Percentiles rank a stretch among this genome's conserved stretches.
These are phyloP conservation scores for Athrips mouffetella DNA, from an alignment of 2,888 invertebrate genomes.

Conservation along the genomic window DNA sequence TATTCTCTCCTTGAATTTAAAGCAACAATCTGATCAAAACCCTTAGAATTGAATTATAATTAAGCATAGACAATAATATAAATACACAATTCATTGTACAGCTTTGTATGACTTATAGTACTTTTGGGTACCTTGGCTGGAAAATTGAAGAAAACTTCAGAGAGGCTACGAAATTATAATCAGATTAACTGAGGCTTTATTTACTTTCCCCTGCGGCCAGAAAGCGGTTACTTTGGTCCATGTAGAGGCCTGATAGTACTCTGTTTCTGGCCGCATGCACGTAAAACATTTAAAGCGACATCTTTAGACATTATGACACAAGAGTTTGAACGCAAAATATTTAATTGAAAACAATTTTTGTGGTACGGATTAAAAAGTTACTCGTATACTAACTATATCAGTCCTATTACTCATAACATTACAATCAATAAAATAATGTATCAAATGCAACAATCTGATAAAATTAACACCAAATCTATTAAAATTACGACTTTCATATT, in stretches of 20 bases:
- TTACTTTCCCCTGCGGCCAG: no score
- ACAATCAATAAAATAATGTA: slow-evolving; percentile 13
- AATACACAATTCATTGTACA: slow-evolving; percentile 30
- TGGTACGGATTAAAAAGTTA: slow-evolving; percentile 22
- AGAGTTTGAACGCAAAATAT: no score
- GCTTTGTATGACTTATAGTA: slow-evolving; percentile 19
- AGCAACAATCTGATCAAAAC: slow-evolving; percentile 49
- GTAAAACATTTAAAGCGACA: no score
- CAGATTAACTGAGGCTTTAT: no score
- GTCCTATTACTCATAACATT: slow-evolving; percentile 21
- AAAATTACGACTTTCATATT: slow-evolving; percentile 32
- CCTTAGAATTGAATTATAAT: slow-evolving; percentile 42
- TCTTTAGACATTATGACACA: no score
- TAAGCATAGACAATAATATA: slow-evolving; percentile 24
- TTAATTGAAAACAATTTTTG: neutral
- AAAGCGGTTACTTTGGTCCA: no score
- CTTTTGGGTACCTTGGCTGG: no score
- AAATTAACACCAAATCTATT: slow-evolving; percentile 18
- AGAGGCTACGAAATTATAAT: no score
- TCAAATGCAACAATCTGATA: slow-evolving; percentile 21
- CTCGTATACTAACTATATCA: slow-evolving; percentile 32
- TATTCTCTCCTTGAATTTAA: slow-evolving; percentile 49
- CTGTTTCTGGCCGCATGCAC: no score
- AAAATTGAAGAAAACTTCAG: no score
- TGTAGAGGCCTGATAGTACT: no score